Conservation (phyloP, 2,888 invertebrate species). For the Tachina lurida region DNA sequence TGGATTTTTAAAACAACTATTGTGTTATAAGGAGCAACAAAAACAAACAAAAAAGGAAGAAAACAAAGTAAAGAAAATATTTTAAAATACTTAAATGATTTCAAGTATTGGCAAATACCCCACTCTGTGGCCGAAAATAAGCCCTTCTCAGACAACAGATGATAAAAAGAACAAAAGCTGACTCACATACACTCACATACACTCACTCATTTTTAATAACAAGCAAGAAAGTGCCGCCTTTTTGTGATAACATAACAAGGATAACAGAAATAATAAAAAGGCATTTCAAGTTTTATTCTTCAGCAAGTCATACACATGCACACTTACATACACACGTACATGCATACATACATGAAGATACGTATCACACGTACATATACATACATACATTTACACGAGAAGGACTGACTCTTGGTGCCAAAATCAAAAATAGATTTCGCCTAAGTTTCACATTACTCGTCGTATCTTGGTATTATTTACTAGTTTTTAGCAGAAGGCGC, state of each 20-base stretch:
- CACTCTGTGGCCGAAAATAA: constrained; percentile 32
- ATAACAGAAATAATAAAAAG: constrained; percentile 57
- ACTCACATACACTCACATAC: no score
- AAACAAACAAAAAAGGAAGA: background rate
- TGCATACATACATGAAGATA: background rate
- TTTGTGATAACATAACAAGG: constrained; percentile 51
- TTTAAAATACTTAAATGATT: background rate
- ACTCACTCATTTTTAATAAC: background rate
- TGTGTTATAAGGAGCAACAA: constrained; percentile 44
- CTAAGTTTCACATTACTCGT: constrained; percentile 29
- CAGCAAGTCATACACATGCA: background rate
- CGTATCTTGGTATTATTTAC: constrained; percentile 4
- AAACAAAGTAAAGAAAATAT: background rate
- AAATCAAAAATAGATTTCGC: constrained; percentile 50
- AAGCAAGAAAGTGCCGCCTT: constrained; percentile 45
- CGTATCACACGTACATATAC: background rate
- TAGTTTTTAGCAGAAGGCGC: constrained; percentile 46
- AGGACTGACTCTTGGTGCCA: constrained; percentile 20
- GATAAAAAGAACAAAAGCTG: constrained; percentile 37
- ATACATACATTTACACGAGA: background rate
- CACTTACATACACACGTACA: background rate
- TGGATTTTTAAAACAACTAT: constrained; percentile 61
- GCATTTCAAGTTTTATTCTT: constrained; percentile 4
- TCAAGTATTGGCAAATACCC: constrained; percentile 20
- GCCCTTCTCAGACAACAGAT: constrained; percentile 23